Conservation (phyloP, 2,113 vertebrate genomes). For the Lagopus leucura region DNA sequence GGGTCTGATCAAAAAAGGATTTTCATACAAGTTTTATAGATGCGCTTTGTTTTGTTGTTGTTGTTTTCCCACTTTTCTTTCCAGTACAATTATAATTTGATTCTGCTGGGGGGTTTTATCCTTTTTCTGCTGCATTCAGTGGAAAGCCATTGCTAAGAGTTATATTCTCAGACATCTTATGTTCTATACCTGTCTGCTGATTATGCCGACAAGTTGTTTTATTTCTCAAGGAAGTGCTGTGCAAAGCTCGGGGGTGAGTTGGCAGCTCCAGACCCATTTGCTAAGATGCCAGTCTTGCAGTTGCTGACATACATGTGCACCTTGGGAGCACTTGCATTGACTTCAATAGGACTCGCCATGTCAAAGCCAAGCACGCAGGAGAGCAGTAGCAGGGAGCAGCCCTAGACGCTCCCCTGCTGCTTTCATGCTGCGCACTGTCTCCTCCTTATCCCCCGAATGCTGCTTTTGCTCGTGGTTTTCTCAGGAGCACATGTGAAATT, state of each 20-base stretch:
- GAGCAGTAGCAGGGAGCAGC: neutral
- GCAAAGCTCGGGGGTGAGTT: neutral
- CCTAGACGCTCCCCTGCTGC: slow-evolving; percentile 40
- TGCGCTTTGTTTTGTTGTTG: neutral
- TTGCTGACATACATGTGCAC: neutral
- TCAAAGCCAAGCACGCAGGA: neutral
- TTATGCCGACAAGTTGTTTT: neutral
- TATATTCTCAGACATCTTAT: neutral
- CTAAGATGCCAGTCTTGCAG: neutral
- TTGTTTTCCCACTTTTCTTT: neutral
- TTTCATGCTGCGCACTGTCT: slow-evolving; percentile 41
- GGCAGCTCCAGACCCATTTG: neutral
- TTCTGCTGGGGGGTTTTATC: neutral
- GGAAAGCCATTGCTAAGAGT: neutral
- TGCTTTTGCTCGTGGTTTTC: neutral
- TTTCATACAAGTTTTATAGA: slow-evolving; percentile 16
- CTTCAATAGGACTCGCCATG: neutral
- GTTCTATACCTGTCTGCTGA: neutral
- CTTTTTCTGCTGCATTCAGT: neutral
- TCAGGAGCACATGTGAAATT: neutral
- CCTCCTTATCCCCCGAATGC: neutral
- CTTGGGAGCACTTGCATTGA: neutral
- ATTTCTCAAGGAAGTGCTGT: neutral
- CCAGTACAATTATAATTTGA: neutral
- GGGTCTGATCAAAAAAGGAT: slow-evolving; percentile 27